Percentiles rank a stretch among this genome's conserved stretches.
Conservation (phyloP, 1,140 invertebrate species). For the Leptoteleia sp. region DNA sequence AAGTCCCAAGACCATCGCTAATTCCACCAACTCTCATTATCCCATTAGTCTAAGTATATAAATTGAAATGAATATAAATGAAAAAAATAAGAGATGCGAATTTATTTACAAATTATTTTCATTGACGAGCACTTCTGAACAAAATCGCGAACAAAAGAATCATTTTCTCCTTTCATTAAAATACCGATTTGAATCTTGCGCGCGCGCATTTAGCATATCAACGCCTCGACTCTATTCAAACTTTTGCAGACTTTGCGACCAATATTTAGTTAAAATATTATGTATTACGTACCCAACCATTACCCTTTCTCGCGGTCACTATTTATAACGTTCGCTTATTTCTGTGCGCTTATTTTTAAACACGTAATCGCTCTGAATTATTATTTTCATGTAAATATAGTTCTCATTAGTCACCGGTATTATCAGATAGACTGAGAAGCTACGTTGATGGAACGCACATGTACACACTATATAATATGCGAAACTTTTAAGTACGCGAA, state of each 20-base stretch:
- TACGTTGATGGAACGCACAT: slow-evolving; percentile 34
- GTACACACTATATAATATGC: slow-evolving; percentile 18
- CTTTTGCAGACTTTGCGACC: slow-evolving; percentile 6
- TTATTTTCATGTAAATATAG: slow-evolving; percentile 41
- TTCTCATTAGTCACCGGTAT: slow-evolving; percentile 35
- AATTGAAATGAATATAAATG: too few relatives aligned
- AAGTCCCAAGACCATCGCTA: too few relatives aligned
- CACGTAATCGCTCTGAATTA: slow-evolving; percentile 34
- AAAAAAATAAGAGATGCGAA: too few relatives aligned
- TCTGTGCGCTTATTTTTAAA: slow-evolving; percentile 44
- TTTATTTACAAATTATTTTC: too few relatives aligned
- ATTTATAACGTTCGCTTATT: slow-evolving; percentile 39
- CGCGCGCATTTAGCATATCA: too few relatives aligned
- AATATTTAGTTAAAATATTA: slow-evolving; percentile 43
- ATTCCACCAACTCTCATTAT: too few relatives aligned
- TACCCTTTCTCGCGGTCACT: slow-evolving; percentile 36
- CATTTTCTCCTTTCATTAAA: too few relatives aligned
- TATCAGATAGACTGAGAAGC: slow-evolving; percentile 30
- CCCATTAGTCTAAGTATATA: too few relatives aligned
- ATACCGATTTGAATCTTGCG: too few relatives aligned
- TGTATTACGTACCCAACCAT: slow-evolving; percentile 28
- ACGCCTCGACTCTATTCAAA: slow-evolving; percentile 3
- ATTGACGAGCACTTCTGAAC: too few relatives aligned
- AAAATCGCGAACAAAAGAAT: too few relatives aligned
- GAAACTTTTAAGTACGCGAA: slow-evolving; percentile 3